Base-by-base conservation (phyloP, 2,888 invertebrate species). In the Drosophila nr. perissopoda region DNA sequence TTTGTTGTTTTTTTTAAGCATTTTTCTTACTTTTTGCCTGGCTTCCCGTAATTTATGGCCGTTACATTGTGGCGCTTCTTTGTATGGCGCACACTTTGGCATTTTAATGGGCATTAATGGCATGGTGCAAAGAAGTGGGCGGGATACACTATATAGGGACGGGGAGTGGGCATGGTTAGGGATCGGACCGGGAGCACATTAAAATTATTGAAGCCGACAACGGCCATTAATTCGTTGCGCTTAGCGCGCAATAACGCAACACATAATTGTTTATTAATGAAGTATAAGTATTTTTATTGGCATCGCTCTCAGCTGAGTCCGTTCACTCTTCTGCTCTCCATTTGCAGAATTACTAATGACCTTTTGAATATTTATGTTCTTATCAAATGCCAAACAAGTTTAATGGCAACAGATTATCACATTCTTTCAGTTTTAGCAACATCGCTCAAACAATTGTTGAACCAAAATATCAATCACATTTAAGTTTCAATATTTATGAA, bases 251-350 rank as follows among this genome's bases (percentile, higher is more conserved):
- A 89, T 83, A 89, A 83, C 69, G 82, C 65, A 70, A 73, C 82
- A 76, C 89, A 91, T 94, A 95, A 95, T 94, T 94, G 94, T 94
- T 94, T 94, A 95, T 95, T 95, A 95, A 95, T 95, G 95, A 95
- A 94, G 94, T 94, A 94, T 94, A 94, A 94, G 95, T 94, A 95
- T 91, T 95, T 94, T 95, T 94, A 95, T 95, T 95, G 82, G 80
- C 78, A 85, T 31, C 56, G 49, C 59, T 31, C 36, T 53, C 57
- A 65, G 7, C 38, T 29, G 51, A 34, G 25, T 38, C 16, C 42
- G 36, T 52, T 52, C 48, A 7, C 48, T 10, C n/a, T 40, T 2
- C 29, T 16, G 21, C 40, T 34, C 57, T 27, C 27, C 27, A 57
- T 49, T 49, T 33, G 31, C 33, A 4, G 4, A 0, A 11, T 36